phyloP scores from a whole-genome alignment of 1,140 invertebrate genomes.

The Drosophila eugracilis region DNA sequence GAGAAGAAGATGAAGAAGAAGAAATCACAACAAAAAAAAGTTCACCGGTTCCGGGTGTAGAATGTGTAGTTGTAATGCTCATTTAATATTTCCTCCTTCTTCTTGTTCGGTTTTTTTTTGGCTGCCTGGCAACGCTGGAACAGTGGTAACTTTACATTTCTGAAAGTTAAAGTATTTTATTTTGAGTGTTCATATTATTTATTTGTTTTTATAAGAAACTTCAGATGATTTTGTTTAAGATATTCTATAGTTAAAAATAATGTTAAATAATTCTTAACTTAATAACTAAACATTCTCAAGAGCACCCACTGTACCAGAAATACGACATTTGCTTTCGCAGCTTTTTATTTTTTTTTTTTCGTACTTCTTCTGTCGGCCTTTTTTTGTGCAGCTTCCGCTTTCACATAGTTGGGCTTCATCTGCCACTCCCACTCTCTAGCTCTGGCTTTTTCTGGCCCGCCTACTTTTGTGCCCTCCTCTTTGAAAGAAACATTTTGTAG shows the following conservation, averaged over 20 bases:
- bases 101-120: conserved; percentile 4
- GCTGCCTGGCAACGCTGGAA: conserved; percentile 20
- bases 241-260: no score
- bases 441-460: neutral
- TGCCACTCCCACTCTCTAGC: conserved; percentile 10
- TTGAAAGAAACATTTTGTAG: conserved; percentile 53
- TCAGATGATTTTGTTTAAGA: no score
- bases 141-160: conserved; percentile 5
- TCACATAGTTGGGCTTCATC: conserved; percentile 24
- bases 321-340: conserved; percentile 19
- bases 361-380: conserved; percentile 16
- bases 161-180: no score
- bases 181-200: no score
- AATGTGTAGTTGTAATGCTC: conserved; percentile 45
- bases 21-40: conserved; percentile 22
- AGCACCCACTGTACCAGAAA: conserved; percentile 8
- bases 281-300: neutral
- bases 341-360: conserved; percentile 6
- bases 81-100: conserved; percentile 38
- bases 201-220: no score
- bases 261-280: no score
- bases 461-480: conserved; percentile 11
- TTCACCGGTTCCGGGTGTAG: conserved; percentile 34
- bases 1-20: neutral
- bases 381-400: conserved; percentile 51